phyloP scores from a whole-genome alignment of 2,888 invertebrate genomes.

The Saturnia pavonia region DNA sequence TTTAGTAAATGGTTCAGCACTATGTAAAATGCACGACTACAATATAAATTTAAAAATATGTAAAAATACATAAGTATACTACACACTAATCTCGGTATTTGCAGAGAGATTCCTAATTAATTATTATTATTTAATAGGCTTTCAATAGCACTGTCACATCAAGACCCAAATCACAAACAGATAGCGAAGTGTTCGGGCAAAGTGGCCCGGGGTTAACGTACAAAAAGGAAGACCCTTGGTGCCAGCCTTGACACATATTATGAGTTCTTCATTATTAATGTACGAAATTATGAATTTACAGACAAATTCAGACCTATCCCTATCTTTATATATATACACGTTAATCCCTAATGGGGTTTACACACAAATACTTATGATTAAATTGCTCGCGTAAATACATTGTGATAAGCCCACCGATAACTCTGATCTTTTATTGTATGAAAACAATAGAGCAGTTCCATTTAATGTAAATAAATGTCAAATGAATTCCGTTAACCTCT shows the following conservation, averaged over 20 bases:
- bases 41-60: not conserved
- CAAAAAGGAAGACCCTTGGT: conserved; percentile 20
- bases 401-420: not conserved
- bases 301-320: not conserved
- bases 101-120: conserved; percentile 11
- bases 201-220: conserved; percentile 26
- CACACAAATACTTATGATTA: not conserved
- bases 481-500: not conserved
- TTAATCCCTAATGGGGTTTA: not conserved
- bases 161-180: conserved; percentile 37
- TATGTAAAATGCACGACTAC: not conserved
- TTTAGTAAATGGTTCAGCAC: not conserved
- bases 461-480: not conserved
- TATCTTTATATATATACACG: not conserved
- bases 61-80: not conserved
- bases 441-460: not conserved
- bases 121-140: conserved; percentile 23
- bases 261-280: conserved; percentile 31
- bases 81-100: not conserved
- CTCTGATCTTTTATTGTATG: no score
- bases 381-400: not conserved
- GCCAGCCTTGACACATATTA: conserved; percentile 32
- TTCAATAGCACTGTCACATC: conserved; percentile 28
- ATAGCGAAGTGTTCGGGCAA: conserved; percentile 26
- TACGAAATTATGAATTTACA: conserved; percentile 7